Evolutionary conservation across 2,113 vertebrate genomes (phyloP).

Genomic region (Diadophis punctatus): DNA sequence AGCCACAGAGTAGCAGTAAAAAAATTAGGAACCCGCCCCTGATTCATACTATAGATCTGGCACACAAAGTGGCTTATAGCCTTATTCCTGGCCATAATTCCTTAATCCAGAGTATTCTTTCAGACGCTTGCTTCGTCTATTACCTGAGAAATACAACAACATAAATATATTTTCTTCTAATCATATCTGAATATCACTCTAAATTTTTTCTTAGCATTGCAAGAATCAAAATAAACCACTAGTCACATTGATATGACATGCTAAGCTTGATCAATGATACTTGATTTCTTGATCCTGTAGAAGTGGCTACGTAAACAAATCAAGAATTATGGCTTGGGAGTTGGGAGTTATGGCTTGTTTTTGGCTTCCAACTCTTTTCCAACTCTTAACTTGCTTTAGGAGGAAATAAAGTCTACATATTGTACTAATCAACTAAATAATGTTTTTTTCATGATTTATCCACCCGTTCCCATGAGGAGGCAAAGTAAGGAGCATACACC

Average conservation of each 20-base stretch:
- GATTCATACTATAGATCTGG: not conserved
- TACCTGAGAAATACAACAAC: not conserved
- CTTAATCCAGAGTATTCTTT: not conserved
- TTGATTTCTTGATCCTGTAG: not conserved
- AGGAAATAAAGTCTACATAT: not conserved
- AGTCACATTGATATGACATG: not conserved
- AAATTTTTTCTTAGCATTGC: not conserved
- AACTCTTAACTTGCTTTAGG: not conserved
- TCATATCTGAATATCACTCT: not conserved
- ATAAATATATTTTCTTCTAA: not conserved
- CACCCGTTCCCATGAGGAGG: not conserved
- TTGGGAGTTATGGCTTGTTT: not conserved
- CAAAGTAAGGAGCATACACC: not conserved
- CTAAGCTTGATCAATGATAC: not conserved
- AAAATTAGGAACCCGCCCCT: too few relatives aligned
- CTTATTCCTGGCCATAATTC: not conserved
- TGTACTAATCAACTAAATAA: not conserved
- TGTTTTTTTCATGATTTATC: not conserved
- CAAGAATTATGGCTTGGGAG: not conserved
- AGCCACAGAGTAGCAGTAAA: too few relatives aligned
- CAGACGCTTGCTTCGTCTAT: not conserved
- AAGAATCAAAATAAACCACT: not conserved
- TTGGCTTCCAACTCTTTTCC: not conserved
- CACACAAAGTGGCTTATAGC: not conserved
- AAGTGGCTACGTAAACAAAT: not conserved